Evolutionary conservation across 2,888 invertebrate species (phyloP).

Genomic region (Protonemura montana): DNA sequence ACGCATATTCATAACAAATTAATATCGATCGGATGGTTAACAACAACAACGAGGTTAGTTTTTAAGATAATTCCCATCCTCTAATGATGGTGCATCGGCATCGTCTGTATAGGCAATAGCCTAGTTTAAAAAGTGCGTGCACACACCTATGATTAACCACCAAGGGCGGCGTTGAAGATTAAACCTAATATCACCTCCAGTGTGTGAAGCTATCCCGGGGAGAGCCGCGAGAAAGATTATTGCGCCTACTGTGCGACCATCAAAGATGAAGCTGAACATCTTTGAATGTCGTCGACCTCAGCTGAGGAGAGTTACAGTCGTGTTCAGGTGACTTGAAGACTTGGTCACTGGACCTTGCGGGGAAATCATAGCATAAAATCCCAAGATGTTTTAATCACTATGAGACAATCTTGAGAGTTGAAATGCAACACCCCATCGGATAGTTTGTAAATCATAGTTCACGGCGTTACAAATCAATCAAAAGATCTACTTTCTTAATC

Average conservation of each 20-base stretch:
- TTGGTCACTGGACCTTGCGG: background rate
- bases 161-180: background rate
- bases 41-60: background rate
- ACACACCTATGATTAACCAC: conserved; percentile 7
- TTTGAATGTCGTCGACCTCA: background rate
- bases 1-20: conserved; percentile 12
- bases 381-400: background rate
- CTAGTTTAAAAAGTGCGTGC: background rate
- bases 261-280: background rate
- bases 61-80: background rate
- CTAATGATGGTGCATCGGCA: background rate
- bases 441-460: background rate
- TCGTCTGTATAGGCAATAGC: background rate
- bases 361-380: background rate
- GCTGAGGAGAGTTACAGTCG: background rate
- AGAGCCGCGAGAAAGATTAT: background rate
- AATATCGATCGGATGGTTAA: background rate
- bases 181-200: background rate
- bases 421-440: background rate
- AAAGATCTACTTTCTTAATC: background rate
- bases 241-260: background rate
- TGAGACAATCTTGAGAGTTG: background rate
- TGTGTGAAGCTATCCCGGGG: background rate
- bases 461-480: background rate
- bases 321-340: background rate